Conservation (phyloP, 2,797 vertebrate species). For the Mormyrus proboscirostris region DNA sequence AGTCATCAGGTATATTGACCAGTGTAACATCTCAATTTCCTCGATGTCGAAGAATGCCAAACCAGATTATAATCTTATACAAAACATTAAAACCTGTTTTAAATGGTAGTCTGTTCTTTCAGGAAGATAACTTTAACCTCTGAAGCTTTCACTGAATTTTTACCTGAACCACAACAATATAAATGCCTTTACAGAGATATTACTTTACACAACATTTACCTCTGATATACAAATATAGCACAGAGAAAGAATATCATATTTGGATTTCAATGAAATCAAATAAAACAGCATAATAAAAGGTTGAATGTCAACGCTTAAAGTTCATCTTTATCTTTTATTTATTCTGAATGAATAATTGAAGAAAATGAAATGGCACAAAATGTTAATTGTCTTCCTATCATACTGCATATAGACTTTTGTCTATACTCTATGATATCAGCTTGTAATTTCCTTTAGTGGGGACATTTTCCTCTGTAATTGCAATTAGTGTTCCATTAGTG, state of each 20-base stretch:
- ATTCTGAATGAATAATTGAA: neutral
- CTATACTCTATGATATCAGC: neutral
- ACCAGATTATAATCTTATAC: neutral
- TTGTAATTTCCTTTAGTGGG: neutral
- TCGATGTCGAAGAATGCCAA: neutral
- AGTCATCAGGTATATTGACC: neutral
- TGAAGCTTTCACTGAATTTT: neutral
- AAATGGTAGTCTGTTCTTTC: neutral
- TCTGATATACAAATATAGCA: neutral
- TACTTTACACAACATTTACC: neutral
- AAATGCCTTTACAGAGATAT: neutral
- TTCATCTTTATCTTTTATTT: neutral
- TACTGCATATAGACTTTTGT: neutral
- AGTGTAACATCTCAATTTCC: neutral
- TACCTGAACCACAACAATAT: neutral
- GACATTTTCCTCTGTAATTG: neutral
- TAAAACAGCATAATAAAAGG: neutral
- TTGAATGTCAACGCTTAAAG: neutral
- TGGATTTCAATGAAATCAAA: neutral
- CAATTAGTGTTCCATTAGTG: neutral
- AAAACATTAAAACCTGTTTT: neutral
- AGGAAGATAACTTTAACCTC: neutral
- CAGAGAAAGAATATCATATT: neutral
- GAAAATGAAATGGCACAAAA: neutral
- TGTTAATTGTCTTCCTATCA: neutral